phyloP scores from a whole-genome alignment of 2,113 vertebrate species.

The Gopherus flavomarginatus region DNA sequence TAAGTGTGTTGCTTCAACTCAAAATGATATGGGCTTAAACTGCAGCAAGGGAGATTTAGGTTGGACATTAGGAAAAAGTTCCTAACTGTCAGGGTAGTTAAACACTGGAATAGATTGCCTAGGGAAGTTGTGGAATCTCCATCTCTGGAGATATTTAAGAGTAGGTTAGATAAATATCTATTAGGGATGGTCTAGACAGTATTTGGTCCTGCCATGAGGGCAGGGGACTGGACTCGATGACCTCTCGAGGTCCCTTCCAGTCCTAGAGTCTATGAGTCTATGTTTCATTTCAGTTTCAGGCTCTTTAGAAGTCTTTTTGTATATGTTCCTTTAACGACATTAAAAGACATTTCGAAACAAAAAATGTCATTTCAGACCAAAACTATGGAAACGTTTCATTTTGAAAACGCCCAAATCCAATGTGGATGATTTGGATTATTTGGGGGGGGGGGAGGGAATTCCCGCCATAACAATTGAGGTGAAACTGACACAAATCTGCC shows the following conservation, averaged over 20 bases:
- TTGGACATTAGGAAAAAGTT: too few relatives aligned
- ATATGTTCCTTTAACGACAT: not conserved
- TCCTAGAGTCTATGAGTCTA: too few relatives aligned
- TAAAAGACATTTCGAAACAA: not conserved
- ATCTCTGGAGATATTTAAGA: too few relatives aligned
- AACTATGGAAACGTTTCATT: not conserved
- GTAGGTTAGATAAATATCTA: too few relatives aligned
- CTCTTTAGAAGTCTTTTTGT: not conserved
- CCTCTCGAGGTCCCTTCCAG: too few relatives aligned
- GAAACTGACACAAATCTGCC: not conserved
- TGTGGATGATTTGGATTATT: not conserved
- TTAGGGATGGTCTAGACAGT: too few relatives aligned
- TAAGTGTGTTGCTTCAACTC: not conserved
- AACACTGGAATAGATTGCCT: too few relatives aligned
- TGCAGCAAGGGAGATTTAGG: too few relatives aligned
- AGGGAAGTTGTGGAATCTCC: too few relatives aligned
- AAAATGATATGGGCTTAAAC: not conserved
- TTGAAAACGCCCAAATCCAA: not conserved
- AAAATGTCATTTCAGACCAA: not conserved
- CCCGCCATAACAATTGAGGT: not conserved
- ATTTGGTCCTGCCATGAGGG: too few relatives aligned
- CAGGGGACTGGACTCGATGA: too few relatives aligned
- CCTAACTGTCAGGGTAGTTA: too few relatives aligned
- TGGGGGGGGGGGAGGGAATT: not conserved
- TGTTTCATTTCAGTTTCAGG: not conserved